These are phyloP conservation scores for Tuberolachnus salignus DNA, from an alignment of 2,888 invertebrate species.

Conservation along the genomic window DNA sequence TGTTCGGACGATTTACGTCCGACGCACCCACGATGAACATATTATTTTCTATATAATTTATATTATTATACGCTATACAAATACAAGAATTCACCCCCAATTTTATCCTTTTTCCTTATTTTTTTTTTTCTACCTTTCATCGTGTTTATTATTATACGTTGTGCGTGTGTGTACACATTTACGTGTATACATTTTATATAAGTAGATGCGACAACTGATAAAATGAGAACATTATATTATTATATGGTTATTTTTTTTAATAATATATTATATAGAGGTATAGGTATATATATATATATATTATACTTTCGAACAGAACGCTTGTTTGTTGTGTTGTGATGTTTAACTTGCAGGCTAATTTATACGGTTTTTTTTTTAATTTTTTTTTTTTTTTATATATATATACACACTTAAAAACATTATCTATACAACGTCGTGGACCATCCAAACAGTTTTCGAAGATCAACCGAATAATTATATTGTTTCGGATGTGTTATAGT, in stretches of 20 bases:
- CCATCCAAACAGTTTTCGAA: no score
- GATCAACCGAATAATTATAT: not conserved
- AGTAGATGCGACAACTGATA: slow-evolving; percentile 44
- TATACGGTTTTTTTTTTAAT: no score
- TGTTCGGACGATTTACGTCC: slow-evolving; percentile 50
- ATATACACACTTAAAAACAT: not conserved
- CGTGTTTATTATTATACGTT: slow-evolving; percentile 12
- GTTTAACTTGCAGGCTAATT: not conserved
- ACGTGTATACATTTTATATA: slow-evolving; percentile 7
- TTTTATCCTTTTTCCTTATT: slow-evolving; percentile 32
- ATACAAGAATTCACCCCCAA: slow-evolving; percentile 46
- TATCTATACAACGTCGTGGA: not conserved
- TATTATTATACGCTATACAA: not conserved
- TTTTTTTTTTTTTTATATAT: no score
- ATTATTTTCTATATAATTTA: not conserved
- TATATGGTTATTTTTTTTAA: not conserved
- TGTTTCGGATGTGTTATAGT: not conserved
- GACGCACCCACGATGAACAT: slow-evolving; percentile 35
- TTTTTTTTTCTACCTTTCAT: slow-evolving; percentile 26
- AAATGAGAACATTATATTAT: slow-evolving; percentile 31
- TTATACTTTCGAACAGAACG: not conserved
- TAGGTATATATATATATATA: no score
- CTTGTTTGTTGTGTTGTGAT: not conserved
- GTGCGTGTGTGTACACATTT: not conserved
- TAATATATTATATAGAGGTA: no score